phyloP scores from a whole-genome alignment of 2,113 vertebrate species.

The Lycaon pictus region DNA sequence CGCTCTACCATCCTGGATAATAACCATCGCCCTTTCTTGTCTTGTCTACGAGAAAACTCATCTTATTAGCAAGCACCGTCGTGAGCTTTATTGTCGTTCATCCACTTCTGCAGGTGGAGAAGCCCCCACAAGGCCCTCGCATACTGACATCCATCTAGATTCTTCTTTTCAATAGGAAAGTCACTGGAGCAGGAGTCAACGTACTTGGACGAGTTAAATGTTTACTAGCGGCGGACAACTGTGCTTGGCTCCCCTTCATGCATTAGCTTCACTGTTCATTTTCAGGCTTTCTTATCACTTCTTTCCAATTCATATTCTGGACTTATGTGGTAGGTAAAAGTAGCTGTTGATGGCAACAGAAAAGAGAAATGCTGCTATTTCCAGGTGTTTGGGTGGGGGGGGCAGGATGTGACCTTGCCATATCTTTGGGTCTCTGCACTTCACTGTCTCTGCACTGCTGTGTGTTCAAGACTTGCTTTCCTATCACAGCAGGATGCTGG shows the following conservation, averaged over 20 bases:
- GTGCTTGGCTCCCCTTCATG: rapidly evolving
- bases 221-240: neutral
- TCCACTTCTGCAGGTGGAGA: neutral
- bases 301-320: neutral
- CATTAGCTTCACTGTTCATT: rapidly evolving
- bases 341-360: neutral
- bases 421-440: neutral
- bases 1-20: no score
- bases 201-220: no score
- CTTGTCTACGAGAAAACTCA: neutral
- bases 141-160: neutral
- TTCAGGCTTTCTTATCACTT: neutral
- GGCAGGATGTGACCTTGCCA: rapidly evolving
- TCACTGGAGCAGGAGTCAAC: neutral
- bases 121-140: neutral
- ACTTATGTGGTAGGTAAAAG: neutral
- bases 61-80: neutral
- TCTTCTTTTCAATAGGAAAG: neutral
- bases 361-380: neutral
- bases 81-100: neutral
- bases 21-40: rapidly evolving
- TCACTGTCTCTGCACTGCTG: no score
- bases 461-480: rapidly evolving
- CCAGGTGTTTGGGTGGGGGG: neutral
- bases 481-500: rapidly evolving